A percentile compares a stretch with the other conserved stretches of the same genome.
Conservation (phyloP, 2,797 vertebrate genomes). For the Myotis findleyi region DNA sequence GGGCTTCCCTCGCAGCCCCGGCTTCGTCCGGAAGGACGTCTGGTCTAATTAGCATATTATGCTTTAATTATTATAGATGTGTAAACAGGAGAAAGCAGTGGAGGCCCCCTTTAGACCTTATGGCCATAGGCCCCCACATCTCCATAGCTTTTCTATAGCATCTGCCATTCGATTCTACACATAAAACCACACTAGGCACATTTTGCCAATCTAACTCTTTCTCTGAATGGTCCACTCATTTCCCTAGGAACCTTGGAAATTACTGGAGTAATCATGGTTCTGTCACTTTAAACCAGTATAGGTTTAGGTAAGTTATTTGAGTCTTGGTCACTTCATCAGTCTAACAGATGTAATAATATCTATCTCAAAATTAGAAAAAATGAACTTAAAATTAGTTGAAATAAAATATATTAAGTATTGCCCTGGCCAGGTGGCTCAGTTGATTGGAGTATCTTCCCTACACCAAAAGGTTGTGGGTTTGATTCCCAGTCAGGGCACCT, state of each 20-base stretch:
- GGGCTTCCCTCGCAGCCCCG: too few relatives aligned
- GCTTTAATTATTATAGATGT: background rate
- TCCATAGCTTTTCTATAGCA: background rate
- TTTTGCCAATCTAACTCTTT: background rate
- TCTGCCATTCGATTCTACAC: background rate
- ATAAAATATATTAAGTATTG: background rate
- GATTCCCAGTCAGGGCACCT: too few relatives aligned
- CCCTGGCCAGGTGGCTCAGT: too few relatives aligned
- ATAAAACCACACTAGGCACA: background rate
- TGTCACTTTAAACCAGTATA: background rate
- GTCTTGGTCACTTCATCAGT: background rate
- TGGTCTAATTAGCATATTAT: too few relatives aligned
- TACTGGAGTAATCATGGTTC: background rate
- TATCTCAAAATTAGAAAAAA: background rate
- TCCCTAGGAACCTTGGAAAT: background rate
- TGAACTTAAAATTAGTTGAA: background rate
- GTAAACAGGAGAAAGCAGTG: background rate
- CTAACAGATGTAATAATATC: background rate
- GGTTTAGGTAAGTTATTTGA: background rate
- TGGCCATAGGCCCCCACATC: background rate
- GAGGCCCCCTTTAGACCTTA: background rate
- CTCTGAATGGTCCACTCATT: background rate
- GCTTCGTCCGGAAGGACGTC: too few relatives aligned
- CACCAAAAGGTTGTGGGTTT: too few relatives aligned
- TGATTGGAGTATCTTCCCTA: too few relatives aligned